Conservation (phyloP, 2,113 vertebrate genomes). For the Blennius ocellaris region DNA sequence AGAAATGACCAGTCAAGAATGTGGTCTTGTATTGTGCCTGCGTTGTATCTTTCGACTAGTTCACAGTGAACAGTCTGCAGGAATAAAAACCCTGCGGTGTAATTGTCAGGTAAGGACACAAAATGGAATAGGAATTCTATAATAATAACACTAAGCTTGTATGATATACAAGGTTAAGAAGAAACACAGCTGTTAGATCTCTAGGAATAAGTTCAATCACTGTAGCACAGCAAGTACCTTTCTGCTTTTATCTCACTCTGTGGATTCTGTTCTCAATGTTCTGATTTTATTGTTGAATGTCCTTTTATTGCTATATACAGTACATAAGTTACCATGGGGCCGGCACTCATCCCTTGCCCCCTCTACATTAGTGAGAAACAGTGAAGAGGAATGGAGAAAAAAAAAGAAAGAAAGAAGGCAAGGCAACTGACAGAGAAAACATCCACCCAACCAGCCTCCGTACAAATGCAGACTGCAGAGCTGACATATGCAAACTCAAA, state of each 20-base stretch:
- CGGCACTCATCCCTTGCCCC: slow-evolving; percentile 36
- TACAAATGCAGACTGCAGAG: slow-evolving; percentile 55
- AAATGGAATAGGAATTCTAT: slow-evolving; percentile 1
- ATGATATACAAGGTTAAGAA: neutral
- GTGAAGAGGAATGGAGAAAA: neutral
- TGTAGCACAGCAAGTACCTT: slow-evolving; percentile 15
- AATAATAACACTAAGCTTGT: slow-evolving; percentile 3
- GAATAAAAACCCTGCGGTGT: slow-evolving; percentile 14
- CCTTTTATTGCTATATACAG: slow-evolving; percentile 42
- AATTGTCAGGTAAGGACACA: slow-evolving; percentile 20
- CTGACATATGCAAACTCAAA: slow-evolving; percentile 78
- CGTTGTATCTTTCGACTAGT: slow-evolving; percentile 9
- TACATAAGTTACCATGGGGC: slow-evolving; percentile 33
- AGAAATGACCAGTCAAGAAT: slow-evolving; percentile 32
- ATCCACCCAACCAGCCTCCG: slow-evolving; percentile 17
- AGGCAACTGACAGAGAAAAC: slow-evolving; percentile 34
- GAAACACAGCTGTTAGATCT: slow-evolving; percentile 4
- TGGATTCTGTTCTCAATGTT: slow-evolving; percentile 51
- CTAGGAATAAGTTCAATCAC: slow-evolving; percentile 25
- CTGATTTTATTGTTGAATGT: slow-evolving; percentile 55
- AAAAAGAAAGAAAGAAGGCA: slow-evolving; percentile 19
- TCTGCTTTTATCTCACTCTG: slow-evolving; percentile 32
- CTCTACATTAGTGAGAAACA: slow-evolving; percentile 31
- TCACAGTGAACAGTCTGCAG: neutral
- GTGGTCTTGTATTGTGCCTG: slow-evolving; percentile 14